phyloP scores from a whole-genome alignment of 2,888 invertebrate genomes.

The Drosophila parthenogenetica region DNA sequence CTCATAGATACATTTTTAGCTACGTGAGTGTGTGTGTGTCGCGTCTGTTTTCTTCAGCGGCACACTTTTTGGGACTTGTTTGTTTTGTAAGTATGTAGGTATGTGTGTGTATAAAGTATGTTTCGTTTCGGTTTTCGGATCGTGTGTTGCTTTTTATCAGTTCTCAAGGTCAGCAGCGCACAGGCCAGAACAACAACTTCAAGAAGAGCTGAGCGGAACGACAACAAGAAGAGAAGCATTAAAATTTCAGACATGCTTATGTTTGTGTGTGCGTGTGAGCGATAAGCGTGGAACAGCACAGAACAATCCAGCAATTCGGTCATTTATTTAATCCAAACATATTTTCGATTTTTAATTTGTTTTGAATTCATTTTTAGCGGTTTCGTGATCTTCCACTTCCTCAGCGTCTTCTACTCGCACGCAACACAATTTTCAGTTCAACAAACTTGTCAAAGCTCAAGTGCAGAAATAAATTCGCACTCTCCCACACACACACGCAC shows the following conservation, averaged over 20 bases:
- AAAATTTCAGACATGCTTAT: conserved; percentile 9
- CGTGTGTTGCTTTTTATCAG: conserved; percentile 53
- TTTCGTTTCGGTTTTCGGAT: conserved; percentile 5
- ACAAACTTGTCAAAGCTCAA: conserved; percentile 21
- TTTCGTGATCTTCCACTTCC: neutral
- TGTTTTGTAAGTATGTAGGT: conserved; percentile 18
- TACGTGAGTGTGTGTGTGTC: conserved; percentile 7
- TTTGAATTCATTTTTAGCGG: neutral
- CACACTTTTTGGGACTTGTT: conserved; percentile 47
- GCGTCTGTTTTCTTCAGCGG: conserved; percentile 44
- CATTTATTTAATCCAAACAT: conserved; percentile 10
- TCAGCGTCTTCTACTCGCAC: neutral
- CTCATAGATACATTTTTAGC: conserved; percentile 14
- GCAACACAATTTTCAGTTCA: conserved; percentile 26
- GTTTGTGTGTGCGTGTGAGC: neutral
- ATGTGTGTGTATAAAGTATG: neutral
- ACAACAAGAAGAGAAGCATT: conserved; percentile 7
- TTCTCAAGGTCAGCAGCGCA: conserved; percentile 53
- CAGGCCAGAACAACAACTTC: conserved; percentile 3
- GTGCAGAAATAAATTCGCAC: conserved; percentile 26
- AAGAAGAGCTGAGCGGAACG: neutral
- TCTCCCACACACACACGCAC: neutral
- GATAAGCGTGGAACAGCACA: conserved; percentile 35
- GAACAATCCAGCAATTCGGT: conserved; percentile 26
- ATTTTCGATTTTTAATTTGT: conserved; percentile 24